Evolutionary conservation across 2,113 vertebrate genomes (phyloP), one percentile per base, ranked within the genome.

Genomic region (Oreotrochilus melanogaster): DNA sequence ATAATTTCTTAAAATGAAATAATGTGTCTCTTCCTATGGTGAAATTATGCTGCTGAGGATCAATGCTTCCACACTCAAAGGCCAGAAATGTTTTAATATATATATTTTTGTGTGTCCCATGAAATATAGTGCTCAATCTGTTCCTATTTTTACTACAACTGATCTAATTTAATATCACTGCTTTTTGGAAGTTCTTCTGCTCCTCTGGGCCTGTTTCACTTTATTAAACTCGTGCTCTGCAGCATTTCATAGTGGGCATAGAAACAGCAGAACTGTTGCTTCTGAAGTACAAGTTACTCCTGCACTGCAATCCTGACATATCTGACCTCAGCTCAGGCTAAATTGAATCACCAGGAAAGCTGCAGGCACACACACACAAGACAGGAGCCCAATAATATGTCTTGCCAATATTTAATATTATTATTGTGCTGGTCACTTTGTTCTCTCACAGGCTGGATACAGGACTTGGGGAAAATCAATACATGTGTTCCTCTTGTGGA

Each of bases 151-250:
- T 89, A 53, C 80, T 73, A 11, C n/a, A 62, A 37, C 37, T 83
- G 37, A 71, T 70, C 31, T 66, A 54, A 85, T 43, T 89, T 58
- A 92, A 70, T 67, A 62, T 21, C 28, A 8, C 78, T 54, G 65
- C 60, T 93, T 90, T 48, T 89, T 81, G 76, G 43, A 61, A 73
- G 54, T 71, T 80, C 47, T 66, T 37, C 9, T 53, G 5, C 42
- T 60, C 69, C 43, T n/a, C 28, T 45, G 42, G n/a, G 71, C 47
- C 57, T 35, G 31, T 85, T 92, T 88, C 23, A 14, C 92, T 92
- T 86, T 85, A 39, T 97, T 95, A 54, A 92, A 42, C 74, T 89
- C 75, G 42, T 5, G 5, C 76, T 80, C 89, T 90, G 67, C 67
- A 82, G 45, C 56, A 54, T 87, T 95, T 87, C 27, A 3, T 13